These are phyloP conservation scores for Chaetodon trifascialis DNA, from an alignment of 2,113 vertebrate species.

Conservation along the genomic window DNA sequence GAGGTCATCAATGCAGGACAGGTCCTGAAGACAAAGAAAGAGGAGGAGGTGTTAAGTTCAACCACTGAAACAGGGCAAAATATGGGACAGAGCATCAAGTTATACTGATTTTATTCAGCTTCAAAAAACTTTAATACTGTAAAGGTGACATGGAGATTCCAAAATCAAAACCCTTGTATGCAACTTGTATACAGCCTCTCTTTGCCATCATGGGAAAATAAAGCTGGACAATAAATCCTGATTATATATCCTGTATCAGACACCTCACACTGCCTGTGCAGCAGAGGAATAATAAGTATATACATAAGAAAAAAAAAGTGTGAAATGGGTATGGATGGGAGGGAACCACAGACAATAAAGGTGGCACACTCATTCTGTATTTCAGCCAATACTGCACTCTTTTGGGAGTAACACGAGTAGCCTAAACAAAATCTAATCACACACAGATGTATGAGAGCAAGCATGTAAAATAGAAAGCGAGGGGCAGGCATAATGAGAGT, in stretches of 20 bases:
- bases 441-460: constrained; percentile 58
- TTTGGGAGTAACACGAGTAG: constrained; percentile 36
- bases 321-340: background rate
- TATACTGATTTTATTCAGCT: background rate
- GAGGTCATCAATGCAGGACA: constrained; percentile 92
- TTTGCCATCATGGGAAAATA: background rate
- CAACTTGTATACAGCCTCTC: background rate
- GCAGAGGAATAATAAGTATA: background rate
- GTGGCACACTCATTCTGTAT: constrained; percentile 39
- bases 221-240: background rate
- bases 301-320: background rate
- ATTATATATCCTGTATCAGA: background rate
- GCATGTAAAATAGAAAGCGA: constrained; percentile 42
- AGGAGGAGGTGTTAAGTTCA: constrained; percentile 13
- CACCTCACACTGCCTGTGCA: background rate
- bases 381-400: constrained; percentile 23
- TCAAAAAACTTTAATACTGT: background rate
- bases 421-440: constrained; percentile 62
- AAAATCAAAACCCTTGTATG: background rate
- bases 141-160: background rate
- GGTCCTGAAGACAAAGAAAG: constrained; percentile 85
- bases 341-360: constrained; percentile 31
- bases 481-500: constrained; percentile 45
- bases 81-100: background rate
- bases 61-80: background rate